Conservation (phyloP, 2,113 vertebrate genomes). For the Cyprinodon brontotheroides region DNA sequence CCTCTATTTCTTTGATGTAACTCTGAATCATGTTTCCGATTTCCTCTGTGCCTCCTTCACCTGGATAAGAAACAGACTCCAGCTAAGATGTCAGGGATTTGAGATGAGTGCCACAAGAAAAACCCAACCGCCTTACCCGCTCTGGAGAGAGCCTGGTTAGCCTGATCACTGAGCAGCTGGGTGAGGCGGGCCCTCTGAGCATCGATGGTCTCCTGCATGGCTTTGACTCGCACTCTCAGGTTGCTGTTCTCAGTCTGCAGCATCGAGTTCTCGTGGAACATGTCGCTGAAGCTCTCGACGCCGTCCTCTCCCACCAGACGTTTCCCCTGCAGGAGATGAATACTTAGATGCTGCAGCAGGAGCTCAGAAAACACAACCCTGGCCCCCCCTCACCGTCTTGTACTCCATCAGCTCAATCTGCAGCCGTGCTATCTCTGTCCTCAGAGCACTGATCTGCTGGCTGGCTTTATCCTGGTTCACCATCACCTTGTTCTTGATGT, state of each 20-base stretch:
- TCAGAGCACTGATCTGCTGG: constrained; percentile 92
- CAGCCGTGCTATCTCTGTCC: constrained; percentile 92
- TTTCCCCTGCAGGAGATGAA: constrained; percentile 85
- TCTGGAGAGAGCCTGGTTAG: constrained; percentile 88
- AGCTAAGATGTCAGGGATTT: neutral
- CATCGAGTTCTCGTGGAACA: constrained; percentile 98
- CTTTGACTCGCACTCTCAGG: constrained; percentile 92
- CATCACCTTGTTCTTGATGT: constrained; percentile 98
- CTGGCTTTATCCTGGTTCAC: constrained; percentile 97
- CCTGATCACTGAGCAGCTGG: constrained; percentile 90
- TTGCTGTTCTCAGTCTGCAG: constrained; percentile 96
- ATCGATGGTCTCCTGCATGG: constrained; percentile 97
- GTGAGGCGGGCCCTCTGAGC: constrained; percentile 87
- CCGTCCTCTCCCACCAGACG: constrained; percentile 93
- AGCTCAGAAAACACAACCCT: neutral
- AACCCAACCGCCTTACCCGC: constrained; percentile 77
- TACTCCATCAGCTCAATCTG: constrained; percentile 99
- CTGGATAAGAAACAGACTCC: constrained; percentile 69
- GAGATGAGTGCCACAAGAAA: neutral
- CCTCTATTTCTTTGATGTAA: constrained; percentile 98
- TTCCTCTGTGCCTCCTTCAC: constrained; percentile 95
- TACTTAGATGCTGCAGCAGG: neutral
- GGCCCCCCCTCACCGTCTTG: constrained; percentile 85
- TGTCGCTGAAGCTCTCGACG: constrained; percentile 95
- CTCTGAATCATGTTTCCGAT: constrained; percentile 97